Percentiles rank a stretch among this genome's conserved stretches.
Conservation (phyloP, 2,888 invertebrate species). For the Neoitamus cyanurus region DNA sequence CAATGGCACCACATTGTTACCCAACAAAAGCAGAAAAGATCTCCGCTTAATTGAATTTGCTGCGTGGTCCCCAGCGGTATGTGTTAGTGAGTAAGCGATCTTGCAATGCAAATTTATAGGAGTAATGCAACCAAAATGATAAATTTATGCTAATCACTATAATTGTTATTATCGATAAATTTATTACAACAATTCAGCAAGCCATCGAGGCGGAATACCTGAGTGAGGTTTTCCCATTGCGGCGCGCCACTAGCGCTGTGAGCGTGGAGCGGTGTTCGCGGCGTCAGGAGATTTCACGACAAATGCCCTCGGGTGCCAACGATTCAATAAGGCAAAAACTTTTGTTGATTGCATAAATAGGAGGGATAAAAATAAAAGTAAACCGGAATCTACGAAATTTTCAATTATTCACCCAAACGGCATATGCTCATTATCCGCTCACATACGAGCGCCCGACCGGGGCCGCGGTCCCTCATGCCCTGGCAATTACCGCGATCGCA, state of each 20-base stretch:
- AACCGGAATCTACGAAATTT: constrained; percentile 43
- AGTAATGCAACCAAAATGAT: constrained; percentile 48
- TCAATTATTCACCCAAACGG: constrained; percentile 36
- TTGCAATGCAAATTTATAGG: constrained; percentile 43
- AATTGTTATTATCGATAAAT: constrained; percentile 49
- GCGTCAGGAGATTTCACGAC: constrained; percentile 17
- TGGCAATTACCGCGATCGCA: neutral
- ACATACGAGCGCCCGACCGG: constrained; percentile 8
- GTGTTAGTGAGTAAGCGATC: neutral
- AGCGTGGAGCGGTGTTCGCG: neutral
- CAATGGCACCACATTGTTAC: neutral
- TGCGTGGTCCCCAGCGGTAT: constrained; percentile 24
- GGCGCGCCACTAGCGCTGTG: neutral
- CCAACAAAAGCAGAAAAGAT: constrained; percentile 29
- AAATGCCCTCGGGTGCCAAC: constrained; percentile 38
- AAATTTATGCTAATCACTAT: constrained; percentile 49
- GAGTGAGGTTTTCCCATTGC: constrained; percentile 39
- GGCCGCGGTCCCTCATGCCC: neutral
- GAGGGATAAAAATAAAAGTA: constrained; percentile 21
- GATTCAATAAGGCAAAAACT: constrained; percentile 38
- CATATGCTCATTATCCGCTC: constrained; percentile 31
- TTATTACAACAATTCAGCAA: constrained; percentile 45
- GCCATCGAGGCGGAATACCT: constrained; percentile 45
- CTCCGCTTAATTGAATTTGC: constrained; percentile 28
- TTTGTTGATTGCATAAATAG: constrained; percentile 44